A percentile compares a stretch with the other conserved stretches of the same genome.
These are phyloP conservation scores for Clunio marinus DNA, from an alignment of 2,888 invertebrate species.

Conservation along the genomic window DNA sequence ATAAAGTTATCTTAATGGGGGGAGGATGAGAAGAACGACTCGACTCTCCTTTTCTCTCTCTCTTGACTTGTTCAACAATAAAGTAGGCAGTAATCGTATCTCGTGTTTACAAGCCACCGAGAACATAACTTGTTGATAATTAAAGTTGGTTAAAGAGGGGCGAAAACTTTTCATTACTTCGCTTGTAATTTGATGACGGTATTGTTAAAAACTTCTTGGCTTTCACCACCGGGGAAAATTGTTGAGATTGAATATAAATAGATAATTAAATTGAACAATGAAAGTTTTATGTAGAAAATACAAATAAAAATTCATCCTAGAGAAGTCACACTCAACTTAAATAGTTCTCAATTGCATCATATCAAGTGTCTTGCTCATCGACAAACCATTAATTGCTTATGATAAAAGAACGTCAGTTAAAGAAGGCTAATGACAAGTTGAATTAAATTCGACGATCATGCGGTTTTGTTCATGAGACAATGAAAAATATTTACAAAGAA, in stretches of 20 bases:
- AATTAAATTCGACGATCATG: neutral
- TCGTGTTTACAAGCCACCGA: neutral
- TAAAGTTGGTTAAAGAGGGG: neutral
- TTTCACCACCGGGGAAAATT: too few species aligned
- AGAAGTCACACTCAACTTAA: too few species aligned
- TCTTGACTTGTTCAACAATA: neutral
- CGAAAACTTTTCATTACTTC: neutral
- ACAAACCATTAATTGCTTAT: constrained; percentile 1
- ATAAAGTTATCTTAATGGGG: neutral
- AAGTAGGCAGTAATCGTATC: neutral
- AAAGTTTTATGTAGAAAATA: too few species aligned
- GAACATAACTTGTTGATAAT: constrained; percentile 5
- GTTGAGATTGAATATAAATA: too few species aligned
- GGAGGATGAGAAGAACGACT: neutral
- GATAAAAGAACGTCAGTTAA: neutral
- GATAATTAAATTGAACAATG: too few species aligned
- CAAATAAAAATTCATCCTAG: too few species aligned
- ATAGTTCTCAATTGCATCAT: too few species aligned
- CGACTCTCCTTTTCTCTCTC: neutral
- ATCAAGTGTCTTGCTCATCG: too few species aligned
- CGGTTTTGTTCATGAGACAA: neutral
- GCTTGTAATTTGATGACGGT: neutral
- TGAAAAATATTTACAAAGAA: neutral
- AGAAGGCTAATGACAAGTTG: neutral
- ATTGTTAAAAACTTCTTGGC: too few species aligned